A percentile compares a stretch with the other conserved stretches of the same genome.
Evolutionary conservation across 2,888 invertebrate genomes (phyloP).

Genomic region (Agriopis leucophaearia): DNA sequence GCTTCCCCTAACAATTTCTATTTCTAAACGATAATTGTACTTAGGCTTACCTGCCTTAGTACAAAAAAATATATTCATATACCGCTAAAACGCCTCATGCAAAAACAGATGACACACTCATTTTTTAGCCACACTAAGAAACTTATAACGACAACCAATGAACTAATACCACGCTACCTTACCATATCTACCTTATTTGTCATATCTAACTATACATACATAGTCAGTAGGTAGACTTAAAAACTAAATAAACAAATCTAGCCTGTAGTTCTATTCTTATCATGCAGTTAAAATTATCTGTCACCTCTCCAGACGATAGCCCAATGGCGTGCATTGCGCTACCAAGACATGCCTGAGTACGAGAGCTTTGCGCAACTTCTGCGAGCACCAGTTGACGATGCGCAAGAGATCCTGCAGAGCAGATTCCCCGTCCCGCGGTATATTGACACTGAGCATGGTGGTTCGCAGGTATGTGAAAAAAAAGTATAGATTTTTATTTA

Average conservation of each 20-base stretch:
- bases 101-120: too few relatives aligned
- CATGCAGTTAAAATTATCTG: background rate
- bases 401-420: conserved; percentile 97
- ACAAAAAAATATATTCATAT: too few relatives aligned
- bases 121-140: too few relatives aligned
- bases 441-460: conserved; percentile 99
- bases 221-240: too few relatives aligned
- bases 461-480: conserved; percentile 89
- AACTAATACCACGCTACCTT: too few relatives aligned
- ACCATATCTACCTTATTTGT: too few relatives aligned
- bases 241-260: background rate
- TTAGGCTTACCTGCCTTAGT: too few relatives aligned
- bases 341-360: conserved; percentile 98
- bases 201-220: too few relatives aligned
- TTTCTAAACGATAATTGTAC: too few relatives aligned
- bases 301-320: conserved; percentile 94
- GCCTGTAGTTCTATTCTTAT: background rate
- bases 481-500: background rate
- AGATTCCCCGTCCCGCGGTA: conserved; percentile 99
- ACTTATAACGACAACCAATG: too few relatives aligned
- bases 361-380: conserved; percentile 98
- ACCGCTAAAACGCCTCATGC: too few relatives aligned
- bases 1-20: too few relatives aligned
- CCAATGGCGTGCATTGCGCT: conserved; percentile 97
- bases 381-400: conserved; percentile 98